phyloP scores from a whole-genome alignment of 2,888 invertebrate genomes.

The Oxystoma pomonae region DNA sequence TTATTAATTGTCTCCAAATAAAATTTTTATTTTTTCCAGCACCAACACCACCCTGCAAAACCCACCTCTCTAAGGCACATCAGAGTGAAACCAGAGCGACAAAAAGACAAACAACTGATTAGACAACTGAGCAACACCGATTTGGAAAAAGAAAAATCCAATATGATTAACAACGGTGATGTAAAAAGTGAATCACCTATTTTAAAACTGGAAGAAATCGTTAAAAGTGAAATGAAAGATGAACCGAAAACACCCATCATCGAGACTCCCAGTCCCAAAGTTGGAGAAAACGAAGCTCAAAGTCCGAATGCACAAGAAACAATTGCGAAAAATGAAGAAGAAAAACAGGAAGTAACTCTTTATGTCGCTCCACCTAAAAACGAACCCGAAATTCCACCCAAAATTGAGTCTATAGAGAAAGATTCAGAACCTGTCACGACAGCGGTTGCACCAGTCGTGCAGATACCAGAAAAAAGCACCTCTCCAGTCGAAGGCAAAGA shows the following conservation, averaged over 20 bases:
- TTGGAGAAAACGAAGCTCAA: conserved; percentile 18
- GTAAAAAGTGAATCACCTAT: conserved; percentile 22
- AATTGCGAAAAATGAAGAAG: not conserved
- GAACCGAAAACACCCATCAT: conserved; percentile 15
- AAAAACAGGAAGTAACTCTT: not conserved
- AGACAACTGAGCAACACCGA: conserved; percentile 10
- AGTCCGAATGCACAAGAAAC: conserved; percentile 16
- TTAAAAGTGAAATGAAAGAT: conserved; percentile 16
- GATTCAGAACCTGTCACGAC: conserved; percentile 43
- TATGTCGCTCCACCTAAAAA: conserved; percentile 6
- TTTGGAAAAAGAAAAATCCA: conserved; percentile 21
- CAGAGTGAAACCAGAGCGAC: conserved; percentile 60
- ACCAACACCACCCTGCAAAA: conserved; percentile 44
- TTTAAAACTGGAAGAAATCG: conserved; percentile 14
- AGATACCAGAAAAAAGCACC: conserved; percentile 46
- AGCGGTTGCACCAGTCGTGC: conserved; percentile 45
- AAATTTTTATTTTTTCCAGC: conserved; percentile 18
- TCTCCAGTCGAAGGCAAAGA: conserved; percentile 54
- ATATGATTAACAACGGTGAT: conserved; percentile 14
- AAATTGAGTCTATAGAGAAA: conserved; percentile 27
- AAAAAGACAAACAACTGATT: conserved; percentile 36
- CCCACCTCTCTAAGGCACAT: conserved; percentile 59
- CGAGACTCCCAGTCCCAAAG: conserved; percentile 22
- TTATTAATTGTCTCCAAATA: too few species aligned
- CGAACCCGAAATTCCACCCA: conserved; percentile 7